A percentile compares a stretch with the other conserved stretches of the same genome.
These are phyloP conservation scores for Augochlorella aurata DNA, from an alignment of 2,888 invertebrate genomes.

Conservation along the genomic window DNA sequence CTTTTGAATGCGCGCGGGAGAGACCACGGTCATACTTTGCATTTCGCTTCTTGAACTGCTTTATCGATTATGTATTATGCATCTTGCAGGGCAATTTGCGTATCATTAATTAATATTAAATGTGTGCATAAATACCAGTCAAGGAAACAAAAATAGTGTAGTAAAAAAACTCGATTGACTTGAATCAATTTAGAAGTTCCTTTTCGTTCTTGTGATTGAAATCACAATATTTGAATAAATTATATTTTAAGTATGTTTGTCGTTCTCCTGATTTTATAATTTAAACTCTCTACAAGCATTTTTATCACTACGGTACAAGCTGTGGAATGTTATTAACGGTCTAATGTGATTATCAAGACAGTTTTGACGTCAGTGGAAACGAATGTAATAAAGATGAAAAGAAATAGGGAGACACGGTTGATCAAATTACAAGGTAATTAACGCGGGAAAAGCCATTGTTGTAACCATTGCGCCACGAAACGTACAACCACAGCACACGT, in stretches of 20 bases:
- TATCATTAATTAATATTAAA: constrained; percentile 8
- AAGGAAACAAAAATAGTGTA: background rate
- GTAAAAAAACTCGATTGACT: background rate
- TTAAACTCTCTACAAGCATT: background rate
- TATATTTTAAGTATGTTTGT: no score
- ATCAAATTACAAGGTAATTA: constrained; percentile 22
- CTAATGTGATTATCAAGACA: background rate
- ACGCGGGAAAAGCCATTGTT: background rate
- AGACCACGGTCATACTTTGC: background rate
- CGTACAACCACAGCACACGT: background rate
- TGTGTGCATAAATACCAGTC: background rate
- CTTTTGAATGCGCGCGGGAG: background rate
- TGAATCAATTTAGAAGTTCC: background rate
- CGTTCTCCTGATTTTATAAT: background rate
- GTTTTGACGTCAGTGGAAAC: background rate
- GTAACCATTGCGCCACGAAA: background rate
- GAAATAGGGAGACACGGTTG: background rate
- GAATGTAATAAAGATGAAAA: background rate
- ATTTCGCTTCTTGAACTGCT: background rate
- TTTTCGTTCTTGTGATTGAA: background rate
- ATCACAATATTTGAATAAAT: no score
- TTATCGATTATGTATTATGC: background rate
- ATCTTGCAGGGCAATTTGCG: background rate
- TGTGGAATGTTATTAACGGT: background rate
- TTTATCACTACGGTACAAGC: background rate